Base-by-base conservation (phyloP, 2,888 invertebrate species). In the Drosophila barbarae region DNA sequence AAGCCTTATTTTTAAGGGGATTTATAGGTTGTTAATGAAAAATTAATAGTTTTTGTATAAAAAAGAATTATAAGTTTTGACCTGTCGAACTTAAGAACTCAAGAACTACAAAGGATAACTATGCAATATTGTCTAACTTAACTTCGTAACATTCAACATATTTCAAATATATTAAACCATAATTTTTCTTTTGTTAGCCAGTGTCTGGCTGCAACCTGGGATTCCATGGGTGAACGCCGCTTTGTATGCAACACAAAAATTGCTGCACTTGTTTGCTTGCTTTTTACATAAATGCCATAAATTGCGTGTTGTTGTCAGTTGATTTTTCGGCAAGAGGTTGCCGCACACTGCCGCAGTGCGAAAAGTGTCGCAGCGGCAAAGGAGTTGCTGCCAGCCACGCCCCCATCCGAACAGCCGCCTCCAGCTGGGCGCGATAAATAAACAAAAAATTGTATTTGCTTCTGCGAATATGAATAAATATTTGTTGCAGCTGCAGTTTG, bases 251-350 rank as follows among this genome's bases (percentile, higher is more conserved):
- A 49, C 46, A 58, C 51, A 66, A 56, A 71, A 63, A 67, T 47
- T 63, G 38, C 63, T 44, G 52, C 54, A 54, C 55, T 56, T 71
- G 53, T 53, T 50, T 58, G 55, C 53, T 54, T 38, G 49, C 54
- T 57, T 66, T 67, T 57, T 46, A 49, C 61, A 69, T 70, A 77
- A 79, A 71, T 55, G 75, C 63, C 76, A 79, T 83, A 84, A 83
- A 83, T 79, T 80, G 61, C 47, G 59, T 59, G 64, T 67, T 66
- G 69, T 69, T 83, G 63, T 63, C 54, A 63, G 53, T 70, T 70
- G 47, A 56, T 57, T 56, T 59, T 58, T 56, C 76, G 77, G 36
- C 50, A 44, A 50, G 39, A 36, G 67, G 49, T 55, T 66, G 41
- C 21, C 21, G 21, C 34, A 36, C 55, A 38, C 50, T 66, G 56